Conservation (phyloP, 1,140 invertebrate species). For the Cherax destructor region DNA sequence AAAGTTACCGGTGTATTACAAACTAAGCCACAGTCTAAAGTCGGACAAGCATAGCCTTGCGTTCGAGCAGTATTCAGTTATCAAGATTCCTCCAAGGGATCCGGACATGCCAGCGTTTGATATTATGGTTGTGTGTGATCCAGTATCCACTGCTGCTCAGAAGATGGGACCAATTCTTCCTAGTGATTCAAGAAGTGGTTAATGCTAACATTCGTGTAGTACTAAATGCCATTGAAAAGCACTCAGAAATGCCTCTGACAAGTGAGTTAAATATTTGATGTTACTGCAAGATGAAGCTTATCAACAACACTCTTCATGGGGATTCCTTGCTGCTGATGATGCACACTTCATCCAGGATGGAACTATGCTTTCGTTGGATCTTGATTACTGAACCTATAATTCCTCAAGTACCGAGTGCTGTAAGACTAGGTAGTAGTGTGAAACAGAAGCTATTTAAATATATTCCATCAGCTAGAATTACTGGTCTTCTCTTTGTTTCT, state of each 20-base stretch:
- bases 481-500: too few species aligned
- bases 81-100: constrained; percentile 73
- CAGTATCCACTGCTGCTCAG: constrained; percentile 85
- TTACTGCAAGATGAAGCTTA: too few species aligned
- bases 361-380: too few species aligned
- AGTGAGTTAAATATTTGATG: constrained; percentile 78
- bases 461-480: too few species aligned
- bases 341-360: too few species aligned
- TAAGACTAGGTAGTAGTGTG: too few species aligned
- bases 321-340: too few species aligned
- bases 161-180: constrained; percentile 92
- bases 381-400: too few species aligned
- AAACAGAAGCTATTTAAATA: too few species aligned
- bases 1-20: constrained; percentile 76
- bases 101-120: constrained; percentile 78
- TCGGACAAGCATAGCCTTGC: constrained; percentile 72
- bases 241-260: constrained; percentile 98
- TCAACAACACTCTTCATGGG: too few species aligned
- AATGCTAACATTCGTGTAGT: constrained; percentile 94
- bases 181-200: constrained; percentile 81
- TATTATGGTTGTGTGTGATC: constrained; percentile 80
- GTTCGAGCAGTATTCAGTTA: constrained; percentile 70
- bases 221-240: constrained; percentile 95
- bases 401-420: too few species aligned
- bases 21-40: constrained; percentile 73